Conservation (phyloP, 2,113 vertebrate genomes). For the Pelecanoides urinatrix region DNA sequence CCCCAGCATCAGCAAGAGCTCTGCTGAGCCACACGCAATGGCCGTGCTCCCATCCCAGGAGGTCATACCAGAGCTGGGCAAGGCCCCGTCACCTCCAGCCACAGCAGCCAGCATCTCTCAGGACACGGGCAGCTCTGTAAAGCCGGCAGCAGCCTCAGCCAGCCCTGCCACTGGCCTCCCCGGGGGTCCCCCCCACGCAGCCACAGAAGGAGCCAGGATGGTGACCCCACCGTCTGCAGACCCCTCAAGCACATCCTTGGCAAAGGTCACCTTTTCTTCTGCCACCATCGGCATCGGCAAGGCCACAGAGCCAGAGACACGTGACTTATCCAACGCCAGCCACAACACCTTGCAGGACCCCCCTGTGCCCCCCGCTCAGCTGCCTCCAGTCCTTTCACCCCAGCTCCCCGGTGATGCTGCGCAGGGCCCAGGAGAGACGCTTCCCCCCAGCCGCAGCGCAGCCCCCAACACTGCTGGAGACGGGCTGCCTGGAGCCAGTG, state of each 20-base stretch:
- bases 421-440: rapidly evolving
- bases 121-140: rapidly evolving
- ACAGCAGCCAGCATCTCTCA: background rate
- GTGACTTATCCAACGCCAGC: rapidly evolving
- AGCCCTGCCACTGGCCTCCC: background rate
- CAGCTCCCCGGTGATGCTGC: background rate
- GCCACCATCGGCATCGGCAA: rapidly evolving
- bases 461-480: background rate
- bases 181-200: rapidly evolving
- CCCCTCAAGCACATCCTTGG: rapidly evolving
- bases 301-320: background rate
- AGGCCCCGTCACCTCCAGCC: background rate
- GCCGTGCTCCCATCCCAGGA: background rate
- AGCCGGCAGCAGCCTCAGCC: background rate
- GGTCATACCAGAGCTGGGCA: rapidly evolving
- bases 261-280: background rate
- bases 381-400: background rate
- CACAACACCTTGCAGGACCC: rapidly evolving
- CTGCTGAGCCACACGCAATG: rapidly evolving
- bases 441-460: rapidly evolving
- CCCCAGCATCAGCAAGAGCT: background rate
- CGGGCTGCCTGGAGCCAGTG: rapidly evolving
- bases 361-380: rapidly evolving
- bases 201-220: background rate
- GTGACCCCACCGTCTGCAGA: rapidly evolving